Conservation (phyloP, 1,140 invertebrate species). For the Hyposmocoma kahamanoa region DNA sequence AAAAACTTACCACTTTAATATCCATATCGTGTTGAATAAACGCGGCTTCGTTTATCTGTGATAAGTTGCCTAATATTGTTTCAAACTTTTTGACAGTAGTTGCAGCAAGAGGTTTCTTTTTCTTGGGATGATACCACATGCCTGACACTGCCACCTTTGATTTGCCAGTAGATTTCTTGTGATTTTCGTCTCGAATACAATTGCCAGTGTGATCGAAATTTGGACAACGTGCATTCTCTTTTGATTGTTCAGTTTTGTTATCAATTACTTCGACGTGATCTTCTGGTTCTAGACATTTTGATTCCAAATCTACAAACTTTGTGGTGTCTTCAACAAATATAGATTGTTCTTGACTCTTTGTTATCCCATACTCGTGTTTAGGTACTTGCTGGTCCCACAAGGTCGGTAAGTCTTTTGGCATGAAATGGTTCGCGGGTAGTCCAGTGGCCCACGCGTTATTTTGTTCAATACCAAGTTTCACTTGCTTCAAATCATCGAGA, state of each 20-base stretch:
- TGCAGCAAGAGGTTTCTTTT: slow-evolving; percentile 58
- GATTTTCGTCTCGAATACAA: slow-evolving; percentile 49
- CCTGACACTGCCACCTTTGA: slow-evolving; percentile 45
- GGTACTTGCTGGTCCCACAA: slow-evolving; percentile 34
- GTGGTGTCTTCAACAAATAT: slow-evolving; percentile 26
- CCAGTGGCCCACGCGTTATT: slow-evolving; percentile 33
- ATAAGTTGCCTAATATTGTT: slow-evolving; percentile 44
- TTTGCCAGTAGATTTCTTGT: slow-evolving; percentile 46
- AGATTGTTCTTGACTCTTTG: slow-evolving; percentile 27
- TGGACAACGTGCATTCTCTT: slow-evolving; percentile 37
- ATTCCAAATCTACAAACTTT: slow-evolving; percentile 28
- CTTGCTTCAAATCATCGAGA: slow-evolving; percentile 40
- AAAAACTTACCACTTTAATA: slow-evolving; percentile 54
- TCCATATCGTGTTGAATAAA: slow-evolving; percentile 67
- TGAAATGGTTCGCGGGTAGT: slow-evolving; percentile 24
- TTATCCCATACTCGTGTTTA: slow-evolving; percentile 21
- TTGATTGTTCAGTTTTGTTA: slow-evolving; percentile 27
- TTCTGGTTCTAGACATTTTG: slow-evolving; percentile 27
- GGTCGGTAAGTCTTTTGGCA: slow-evolving; percentile 26
- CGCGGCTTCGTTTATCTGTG: slow-evolving; percentile 45
- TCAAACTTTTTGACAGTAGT: slow-evolving; percentile 61
- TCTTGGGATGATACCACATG: slow-evolving; percentile 65
- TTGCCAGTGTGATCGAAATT: slow-evolving; percentile 62
- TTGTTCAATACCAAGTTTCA: slow-evolving; percentile 28
- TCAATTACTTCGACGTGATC: slow-evolving; percentile 25